Percentiles rank a stretch among this genome's conserved stretches.
phyloP scores from a whole-genome alignment of 1,140 invertebrate species.

The Scaptomyza hsui region DNA sequence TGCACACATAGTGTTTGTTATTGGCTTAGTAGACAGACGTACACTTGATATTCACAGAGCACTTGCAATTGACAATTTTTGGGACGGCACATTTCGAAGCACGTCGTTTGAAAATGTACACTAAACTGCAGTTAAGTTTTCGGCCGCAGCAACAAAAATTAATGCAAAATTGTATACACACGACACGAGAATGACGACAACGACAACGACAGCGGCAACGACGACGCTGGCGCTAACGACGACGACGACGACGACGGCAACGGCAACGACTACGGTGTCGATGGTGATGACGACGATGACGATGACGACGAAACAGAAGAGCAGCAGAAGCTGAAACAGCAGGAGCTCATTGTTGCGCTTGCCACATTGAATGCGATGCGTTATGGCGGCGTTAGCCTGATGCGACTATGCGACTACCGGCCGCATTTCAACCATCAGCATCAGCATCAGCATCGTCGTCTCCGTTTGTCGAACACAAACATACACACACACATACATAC shows the following conservation, averaged over 20 bases:
- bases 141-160: conserved; percentile 69
- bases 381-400: conserved; percentile 80
- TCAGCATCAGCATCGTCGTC: conserved; percentile 58
- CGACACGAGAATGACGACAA: conserved; percentile 58
- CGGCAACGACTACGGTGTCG: conserved; percentile 26
- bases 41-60: conserved; percentile 44
- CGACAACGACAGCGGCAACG: conserved; percentile 15
- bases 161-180: conserved; percentile 80
- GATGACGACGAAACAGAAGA: conserved; percentile 16
- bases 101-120: conserved; percentile 56
- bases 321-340: conserved; percentile 39
- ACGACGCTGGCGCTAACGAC: not conserved
- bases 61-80: conserved; percentile 43
- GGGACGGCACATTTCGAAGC: conserved; percentile 49
- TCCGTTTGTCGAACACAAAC: not conserved
- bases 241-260: conserved; percentile 3
- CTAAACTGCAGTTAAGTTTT: conserved; percentile 72
- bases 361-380: conserved; percentile 82
- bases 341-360: conserved; percentile 80
- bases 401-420: conserved; percentile 81
- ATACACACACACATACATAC: conserved; percentile 20
- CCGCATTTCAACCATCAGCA: conserved; percentile 69
- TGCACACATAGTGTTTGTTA: not conserved
- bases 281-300: conserved; percentile 17
- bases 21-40: conserved; percentile 26